Base-by-base conservation (phyloP, 2,113 vertebrate genomes). In the Caretta caretta region DNA sequence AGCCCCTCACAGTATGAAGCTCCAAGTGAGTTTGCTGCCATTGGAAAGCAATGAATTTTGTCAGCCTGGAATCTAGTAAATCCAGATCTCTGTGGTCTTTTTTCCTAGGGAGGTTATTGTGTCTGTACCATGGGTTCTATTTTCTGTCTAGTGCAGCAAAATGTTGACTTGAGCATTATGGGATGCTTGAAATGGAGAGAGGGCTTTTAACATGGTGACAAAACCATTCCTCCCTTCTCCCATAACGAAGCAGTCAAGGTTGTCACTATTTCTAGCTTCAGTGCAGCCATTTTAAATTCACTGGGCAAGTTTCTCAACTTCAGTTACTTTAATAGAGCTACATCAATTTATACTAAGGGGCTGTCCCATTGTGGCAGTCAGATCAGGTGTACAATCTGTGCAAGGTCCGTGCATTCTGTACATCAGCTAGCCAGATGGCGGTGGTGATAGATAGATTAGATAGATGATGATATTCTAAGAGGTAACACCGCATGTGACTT, bases 1-100 rank as follows among this genome's bases (percentile, higher is more conserved):
- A 29, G 31, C 0, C 1, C 11, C 69, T 88, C 1, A 0, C 1
- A 25, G 11, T 83, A 1, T 22, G 72, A 50, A 88, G 57, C 65
- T 48, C 75, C 3, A 0, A 0, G 19, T 38, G 6, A 8, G 7
- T 12, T 6, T 92, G 49, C 27, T 83, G 22, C 27, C 87, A 48
- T 1, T 84, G 80, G 13, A 72, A 93, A 95, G 50, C 1, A 19
- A 2, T 49, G 75, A n/a, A 25, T 83, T 90, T 65, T 88, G 46
- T 35, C 80, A 65, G 29, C 29, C 35, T n/a, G 82, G 35, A 86
- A 9, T 1, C 2, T n/a, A 16, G 31, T 53, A 72, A 91, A 84
- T 79, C 22, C 16, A 72, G 65, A 38, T 38, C 19, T 38, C 65
- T 72, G 62, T 17, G 9, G 8, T 22, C 35, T 42, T 42, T 38